These are phyloP conservation scores for Plagodis dolabraria DNA, from an alignment of 2,888 invertebrate genomes.

Conservation along the genomic window DNA sequence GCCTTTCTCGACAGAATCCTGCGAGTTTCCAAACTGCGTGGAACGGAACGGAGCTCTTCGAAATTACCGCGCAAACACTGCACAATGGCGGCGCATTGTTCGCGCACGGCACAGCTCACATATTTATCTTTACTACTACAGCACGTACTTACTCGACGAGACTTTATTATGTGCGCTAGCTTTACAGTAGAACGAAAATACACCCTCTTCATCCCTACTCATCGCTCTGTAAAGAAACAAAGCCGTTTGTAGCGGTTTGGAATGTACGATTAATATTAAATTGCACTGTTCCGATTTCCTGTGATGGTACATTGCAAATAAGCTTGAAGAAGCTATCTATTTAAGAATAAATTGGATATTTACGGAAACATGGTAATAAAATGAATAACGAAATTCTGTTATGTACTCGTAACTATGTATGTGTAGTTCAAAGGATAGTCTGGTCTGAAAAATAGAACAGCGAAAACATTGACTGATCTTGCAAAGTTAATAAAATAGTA, in stretches of 20 bases:
- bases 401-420: neutral
- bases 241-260: constrained; percentile 10
- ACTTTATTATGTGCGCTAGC: constrained; percentile 63
- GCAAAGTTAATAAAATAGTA: constrained; percentile 24
- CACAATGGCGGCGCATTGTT: constrained; percentile 53
- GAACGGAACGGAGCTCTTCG: constrained; percentile 41
- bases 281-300: constrained; percentile 46
- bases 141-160: constrained; percentile 58
- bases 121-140: constrained; percentile 48
- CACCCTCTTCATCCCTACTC: constrained; percentile 17
- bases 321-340: constrained; percentile 9
- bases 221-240: constrained; percentile 5
- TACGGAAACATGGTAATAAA: too few relatives aligned
- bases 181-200: constrained; percentile 44
- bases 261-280: constrained; percentile 47
- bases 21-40: constrained; percentile 31
- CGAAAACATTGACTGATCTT: constrained; percentile 5
- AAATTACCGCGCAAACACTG: constrained; percentile 59
- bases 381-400: neutral
- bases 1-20: constrained; percentile 34
- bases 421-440: neutral
- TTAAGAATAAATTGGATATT: too few relatives aligned
- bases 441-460: neutral
- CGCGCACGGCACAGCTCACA: constrained; percentile 33
- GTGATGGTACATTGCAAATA: constrained; percentile 19